Percentiles rank a stretch among this genome's conserved stretches.
Evolutionary conservation across 2,113 vertebrate genomes (phyloP).

Genomic region (Tetrax tetrax): DNA sequence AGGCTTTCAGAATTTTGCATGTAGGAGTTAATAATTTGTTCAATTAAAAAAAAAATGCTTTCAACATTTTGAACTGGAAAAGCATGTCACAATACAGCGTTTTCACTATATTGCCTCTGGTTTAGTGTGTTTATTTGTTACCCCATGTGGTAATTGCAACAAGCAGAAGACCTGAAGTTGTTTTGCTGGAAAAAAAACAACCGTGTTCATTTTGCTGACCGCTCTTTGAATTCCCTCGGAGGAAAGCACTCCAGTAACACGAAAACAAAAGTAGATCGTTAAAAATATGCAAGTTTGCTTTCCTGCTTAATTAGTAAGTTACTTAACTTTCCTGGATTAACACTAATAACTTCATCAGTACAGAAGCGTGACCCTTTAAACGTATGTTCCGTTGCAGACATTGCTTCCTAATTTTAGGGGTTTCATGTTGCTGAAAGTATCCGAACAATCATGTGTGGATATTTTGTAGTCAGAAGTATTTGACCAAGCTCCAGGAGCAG

Average conservation of each 20-base stretch:
- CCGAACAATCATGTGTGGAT: conserved; percentile 74
- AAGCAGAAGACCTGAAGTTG: conserved; percentile 3
- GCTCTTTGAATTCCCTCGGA: conserved; percentile 12
- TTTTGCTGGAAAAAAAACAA: conserved; percentile 21
- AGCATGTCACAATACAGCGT: conserved; percentile 81
- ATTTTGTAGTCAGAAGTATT: conserved; percentile 80
- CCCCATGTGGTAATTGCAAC: conserved; percentile 12
- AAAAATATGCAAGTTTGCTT: conserved; percentile 52
- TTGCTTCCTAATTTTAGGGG: conserved; percentile 81
- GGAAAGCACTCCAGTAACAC: conserved; percentile 20
- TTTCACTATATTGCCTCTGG: conserved; percentile 75
- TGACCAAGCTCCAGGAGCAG: conserved; percentile 75
- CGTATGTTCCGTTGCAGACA: conserved; percentile 66
- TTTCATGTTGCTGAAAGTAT: conserved; percentile 89
- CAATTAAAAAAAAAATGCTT: conserved; percentile 74
- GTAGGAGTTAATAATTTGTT: conserved; percentile 85
- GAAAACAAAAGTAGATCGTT: conserved; percentile 41
- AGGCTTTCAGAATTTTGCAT: conserved; percentile 85
- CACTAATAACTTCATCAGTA: conserved; percentile 58
- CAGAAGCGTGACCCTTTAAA: conserved; percentile 63
- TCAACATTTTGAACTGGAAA: conserved; percentile 79
- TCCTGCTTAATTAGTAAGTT: conserved; percentile 68
- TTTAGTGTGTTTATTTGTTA: conserved; percentile 76
- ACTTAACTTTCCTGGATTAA: conserved; percentile 66
- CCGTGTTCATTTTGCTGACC: neutral